Evolutionary conservation across 2,888 invertebrate genomes (phyloP), one percentile per base, ranked within the genome.

Genomic region (Bruchidius siliquastri): DNA sequence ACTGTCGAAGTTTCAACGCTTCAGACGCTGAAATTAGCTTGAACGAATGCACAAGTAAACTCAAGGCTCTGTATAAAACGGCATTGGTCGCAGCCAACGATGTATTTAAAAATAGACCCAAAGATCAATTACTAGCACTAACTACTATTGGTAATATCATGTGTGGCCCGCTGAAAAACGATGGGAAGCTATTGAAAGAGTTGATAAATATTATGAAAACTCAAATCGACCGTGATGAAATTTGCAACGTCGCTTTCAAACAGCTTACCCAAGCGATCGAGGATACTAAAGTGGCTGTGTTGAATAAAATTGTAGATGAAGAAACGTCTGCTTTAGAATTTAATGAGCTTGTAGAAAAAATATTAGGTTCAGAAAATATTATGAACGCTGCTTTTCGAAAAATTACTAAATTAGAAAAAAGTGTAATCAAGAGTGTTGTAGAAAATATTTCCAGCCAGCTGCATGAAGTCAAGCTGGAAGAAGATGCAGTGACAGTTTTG

Each of bases 351-450:
- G 87, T 93, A 22, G 88, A 90, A 21, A 88, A 90, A 78, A 90
- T 93, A 74, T 86, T 93, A 71, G 90, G 90, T 76, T 89, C 90
- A 77, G 91, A 91, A 80, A 88, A 88, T 78, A 87, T 91, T 76
- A 88, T 92, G 22, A 88, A 90, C 10, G 92, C 92, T 0, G 75
- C 82, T 2, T 92, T 93, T 78, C 90, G 90, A 83, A 91, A 91
- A 77, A 88, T 93, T 75, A 89, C 91, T 0, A 86, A 86, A 81
- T 89, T 88, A 77, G 90, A 92, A 80, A 88, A 91, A 0, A 89
- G 88, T 75, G 85, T 93, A 71, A 84, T 92, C 0, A 88, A 90
- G 8, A 88, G 89, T 71, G 89, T 93, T 8, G 85, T 92, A 13
- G 87, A 88, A 26, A 89, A 90, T 76, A 90, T 93, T 68, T 90